phyloP scores from a whole-genome alignment of 2,888 invertebrate genomes.

The Reticulitermes lucifugus region DNA sequence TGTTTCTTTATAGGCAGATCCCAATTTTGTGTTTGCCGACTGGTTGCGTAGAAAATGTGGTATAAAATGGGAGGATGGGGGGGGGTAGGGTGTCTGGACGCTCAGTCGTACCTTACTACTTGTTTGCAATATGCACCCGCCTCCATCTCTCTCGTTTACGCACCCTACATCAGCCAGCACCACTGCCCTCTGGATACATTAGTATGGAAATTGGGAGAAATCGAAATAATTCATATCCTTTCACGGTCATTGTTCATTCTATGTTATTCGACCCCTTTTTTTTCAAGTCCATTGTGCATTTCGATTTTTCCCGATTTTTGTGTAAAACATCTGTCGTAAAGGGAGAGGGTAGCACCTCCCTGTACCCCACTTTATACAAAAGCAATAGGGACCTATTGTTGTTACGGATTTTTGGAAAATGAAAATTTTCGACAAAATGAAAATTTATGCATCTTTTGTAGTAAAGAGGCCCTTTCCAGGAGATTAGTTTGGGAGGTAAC shows the following conservation, averaged over 20 bases:
- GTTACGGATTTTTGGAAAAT: conserved; percentile 54
- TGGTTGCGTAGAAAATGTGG: too few relatives aligned
- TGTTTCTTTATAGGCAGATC: too few relatives aligned
- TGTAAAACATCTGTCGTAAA: conserved; percentile 58
- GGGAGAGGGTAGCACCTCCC: neutral
- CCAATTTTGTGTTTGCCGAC: too few relatives aligned
- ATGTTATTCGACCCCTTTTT: conserved; percentile 35
- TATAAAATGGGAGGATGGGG: too few relatives aligned
- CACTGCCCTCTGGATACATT: conserved; percentile 29
- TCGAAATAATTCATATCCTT: conserved; percentile 55
- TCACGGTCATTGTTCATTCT: conserved; percentile 44
- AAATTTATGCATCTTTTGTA: conserved; percentile 55
- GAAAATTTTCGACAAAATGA: conserved; percentile 54
- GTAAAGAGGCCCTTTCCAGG: conserved; percentile 56
- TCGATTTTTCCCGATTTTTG: conserved; percentile 58
- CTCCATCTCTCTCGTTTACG: neutral
- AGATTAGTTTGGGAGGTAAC: conserved; percentile 56
- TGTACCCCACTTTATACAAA: conserved; percentile 34
- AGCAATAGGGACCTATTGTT: conserved; percentile 45
- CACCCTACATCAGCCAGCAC: neutral
- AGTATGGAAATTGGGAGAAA: conserved; percentile 52
- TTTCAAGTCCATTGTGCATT: conserved; percentile 55
- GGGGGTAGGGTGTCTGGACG: conserved; percentile 15
- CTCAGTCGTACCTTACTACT: neutral
- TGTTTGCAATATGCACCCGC: neutral